Percentiles rank a stretch among this genome's conserved stretches.
Conservation (phyloP, 2,797 vertebrate genomes). For the Sarcoramphus papa region DNA sequence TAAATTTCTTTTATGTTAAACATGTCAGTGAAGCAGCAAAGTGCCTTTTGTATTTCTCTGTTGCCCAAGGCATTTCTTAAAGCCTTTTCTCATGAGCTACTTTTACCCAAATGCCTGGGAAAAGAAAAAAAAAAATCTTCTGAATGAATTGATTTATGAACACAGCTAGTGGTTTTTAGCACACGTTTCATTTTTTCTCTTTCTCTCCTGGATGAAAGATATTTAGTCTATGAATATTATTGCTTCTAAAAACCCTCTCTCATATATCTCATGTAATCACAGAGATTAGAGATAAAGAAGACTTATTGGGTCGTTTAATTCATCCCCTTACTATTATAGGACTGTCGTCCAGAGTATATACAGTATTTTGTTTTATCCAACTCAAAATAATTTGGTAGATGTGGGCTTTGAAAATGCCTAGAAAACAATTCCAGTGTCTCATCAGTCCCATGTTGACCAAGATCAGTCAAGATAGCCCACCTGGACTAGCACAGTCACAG, state of each 20-base stretch:
- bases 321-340: neutral
- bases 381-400: neutral
- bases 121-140: neutral
- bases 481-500: neutral
- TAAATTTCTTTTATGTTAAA: constrained; percentile 53
- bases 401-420: neutral
- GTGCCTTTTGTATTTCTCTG: constrained; percentile 28
- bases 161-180: neutral
- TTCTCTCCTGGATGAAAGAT: constrained; percentile 5
- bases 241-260: neutral
- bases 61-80: constrained; percentile 10
- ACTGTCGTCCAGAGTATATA: neutral
- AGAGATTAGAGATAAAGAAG: neutral
- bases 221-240: neutral
- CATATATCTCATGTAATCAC: neutral
- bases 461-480: accelerated
- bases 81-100: constrained; percentile 14
- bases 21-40: constrained; percentile 30
- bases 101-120: neutral
- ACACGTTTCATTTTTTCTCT: neutral
- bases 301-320: neutral
- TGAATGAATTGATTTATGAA: constrained; percentile 4
- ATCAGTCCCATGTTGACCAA: neutral
- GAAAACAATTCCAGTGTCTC: neutral
- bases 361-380: neutral